Base-by-base conservation (phyloP, 2,888 invertebrate species). In the Trachelus troglodyta region DNA sequence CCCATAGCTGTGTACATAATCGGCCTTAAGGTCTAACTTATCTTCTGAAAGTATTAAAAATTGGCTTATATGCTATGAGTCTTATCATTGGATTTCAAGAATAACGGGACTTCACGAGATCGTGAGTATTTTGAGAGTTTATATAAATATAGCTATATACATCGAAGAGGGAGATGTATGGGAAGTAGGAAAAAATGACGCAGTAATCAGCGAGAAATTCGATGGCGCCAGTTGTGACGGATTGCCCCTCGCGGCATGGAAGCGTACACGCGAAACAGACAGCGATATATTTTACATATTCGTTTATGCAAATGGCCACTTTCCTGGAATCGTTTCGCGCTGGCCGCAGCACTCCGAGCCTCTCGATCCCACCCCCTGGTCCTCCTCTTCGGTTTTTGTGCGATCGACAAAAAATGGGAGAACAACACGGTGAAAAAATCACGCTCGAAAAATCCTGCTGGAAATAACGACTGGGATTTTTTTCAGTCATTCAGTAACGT, bases 241-340 rank as follows among this genome's bases (percentile, higher is more conserved):
- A 85, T 85, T 34, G 71, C 71, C 71, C 71, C 71, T 31, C 33
- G 71, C 71, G 71, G 33, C 2, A 71, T 33, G 31, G 33, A 71
- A 31, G 71, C 12, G 23, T 71, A 71, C 33, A 71, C 33, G 71
- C 31, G 79, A 76, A 76, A 74, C 81, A 78, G 75, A 81, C 79
- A 79, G 79, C 80, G 80, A 80, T 81, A 84, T 81, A 80, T 79
- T 85, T 78, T 74, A 79, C 82, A 75, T 84, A 82, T 83, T 84
- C 83, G 84, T 85, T 85, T 86, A 86, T 84, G 85, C 80, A 85
- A 85, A 86, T 86, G 84, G 84, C 85, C 85, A 85, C 86, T 86
- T 84, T 81, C 79, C 77, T 30, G 77, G 80, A 73, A 83, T 81
- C 83, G 81, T 82, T 83, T 81, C 23, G 23, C 56, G 56, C 56